Conservation (phyloP, 2,113 vertebrate species). For the Nettapus auritus region DNA sequence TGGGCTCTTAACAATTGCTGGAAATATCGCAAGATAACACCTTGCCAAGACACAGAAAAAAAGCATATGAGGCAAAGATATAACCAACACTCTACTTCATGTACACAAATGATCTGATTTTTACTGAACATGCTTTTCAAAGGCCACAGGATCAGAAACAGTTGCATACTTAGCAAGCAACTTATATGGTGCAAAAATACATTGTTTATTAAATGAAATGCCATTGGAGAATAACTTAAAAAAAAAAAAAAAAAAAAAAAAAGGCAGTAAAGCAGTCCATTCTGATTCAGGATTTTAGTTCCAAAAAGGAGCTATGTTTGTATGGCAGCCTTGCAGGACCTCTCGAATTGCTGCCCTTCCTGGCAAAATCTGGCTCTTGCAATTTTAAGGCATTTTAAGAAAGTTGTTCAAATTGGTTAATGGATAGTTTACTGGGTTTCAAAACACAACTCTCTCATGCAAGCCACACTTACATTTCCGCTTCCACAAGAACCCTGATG, state of each 20-base stretch:
- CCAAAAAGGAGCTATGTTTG: not conserved
- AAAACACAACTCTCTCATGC: not conserved
- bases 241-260: too few relatives aligned
- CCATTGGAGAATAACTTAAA: not conserved
- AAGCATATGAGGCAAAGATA: not conserved
- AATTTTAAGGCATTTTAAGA: not conserved
- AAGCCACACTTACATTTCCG: not conserved
- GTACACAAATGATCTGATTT: not conserved
- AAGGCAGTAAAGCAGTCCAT: not conserved
- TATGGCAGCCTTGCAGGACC: not conserved
- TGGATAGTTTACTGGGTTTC: not conserved
- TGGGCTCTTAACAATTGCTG: not conserved
- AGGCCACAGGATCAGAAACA: not conserved
- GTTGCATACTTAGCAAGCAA: not conserved
- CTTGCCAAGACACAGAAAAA: not conserved
- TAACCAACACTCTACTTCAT: not conserved
- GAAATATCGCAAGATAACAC: conserved; percentile 19
- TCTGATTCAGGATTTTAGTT: not conserved
- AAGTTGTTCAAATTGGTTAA: not conserved
- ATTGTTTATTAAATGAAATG: not conserved
- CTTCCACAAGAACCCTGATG: not conserved
- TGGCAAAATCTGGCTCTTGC: not conserved
- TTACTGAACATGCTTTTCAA: not conserved
- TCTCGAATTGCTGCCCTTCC: not conserved
- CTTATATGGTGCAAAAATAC: not conserved